phyloP scores from a whole-genome alignment of 1,140 invertebrate genomes.

The Micrasema longulum region DNA sequence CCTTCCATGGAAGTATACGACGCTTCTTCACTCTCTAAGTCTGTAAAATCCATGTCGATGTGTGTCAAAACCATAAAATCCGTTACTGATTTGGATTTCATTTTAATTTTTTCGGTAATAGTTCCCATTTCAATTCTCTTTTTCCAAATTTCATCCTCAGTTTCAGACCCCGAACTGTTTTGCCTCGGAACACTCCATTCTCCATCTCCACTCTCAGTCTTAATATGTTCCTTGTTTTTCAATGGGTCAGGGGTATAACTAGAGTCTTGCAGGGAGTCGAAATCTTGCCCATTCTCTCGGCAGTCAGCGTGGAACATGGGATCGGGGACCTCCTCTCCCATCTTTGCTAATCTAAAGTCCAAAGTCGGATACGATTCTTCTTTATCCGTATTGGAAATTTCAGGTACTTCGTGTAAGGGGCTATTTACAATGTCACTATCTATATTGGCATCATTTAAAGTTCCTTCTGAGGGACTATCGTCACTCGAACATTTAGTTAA shows the following conservation, averaged over 20 bases:
- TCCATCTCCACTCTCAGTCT: slow-evolving; percentile 13
- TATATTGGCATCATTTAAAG: slow-evolving; percentile 43
- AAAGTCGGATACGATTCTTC: slow-evolving; percentile 46
- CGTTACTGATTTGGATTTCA: slow-evolving; percentile 79
- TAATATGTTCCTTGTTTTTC: slow-evolving; percentile 9
- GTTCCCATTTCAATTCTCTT: slow-evolving; percentile 73
- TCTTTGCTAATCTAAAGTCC: slow-evolving; percentile 49
- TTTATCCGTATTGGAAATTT: slow-evolving; percentile 40
- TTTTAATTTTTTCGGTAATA: slow-evolving; percentile 76
- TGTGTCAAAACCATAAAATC: slow-evolving; percentile 81
- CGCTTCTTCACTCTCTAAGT: slow-evolving; percentile 71
- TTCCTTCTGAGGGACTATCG: slow-evolving; percentile 25
- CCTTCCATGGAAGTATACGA: slow-evolving; percentile 57
- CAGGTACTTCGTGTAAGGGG: slow-evolving; percentile 47
- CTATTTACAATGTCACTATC: slow-evolving; percentile 44
- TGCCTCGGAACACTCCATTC: slow-evolving; percentile 34
- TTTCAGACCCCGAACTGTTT: slow-evolving; percentile 70
- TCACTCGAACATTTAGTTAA: slow-evolving; percentile 15
- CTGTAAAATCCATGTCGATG: slow-evolving; percentile 74
- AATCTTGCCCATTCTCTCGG: slow-evolving; percentile 38
- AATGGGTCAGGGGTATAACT: slow-evolving; percentile 46
- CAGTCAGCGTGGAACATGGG: slow-evolving; percentile 42
- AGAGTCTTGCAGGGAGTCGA: slow-evolving; percentile 51
- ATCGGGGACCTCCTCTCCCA: slow-evolving; percentile 1
- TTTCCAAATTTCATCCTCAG: slow-evolving; percentile 77